Percentiles rank a stretch among this genome's conserved stretches.
phyloP scores from a whole-genome alignment of 2,113 vertebrate genomes.

The Steatornis caripensis region DNA sequence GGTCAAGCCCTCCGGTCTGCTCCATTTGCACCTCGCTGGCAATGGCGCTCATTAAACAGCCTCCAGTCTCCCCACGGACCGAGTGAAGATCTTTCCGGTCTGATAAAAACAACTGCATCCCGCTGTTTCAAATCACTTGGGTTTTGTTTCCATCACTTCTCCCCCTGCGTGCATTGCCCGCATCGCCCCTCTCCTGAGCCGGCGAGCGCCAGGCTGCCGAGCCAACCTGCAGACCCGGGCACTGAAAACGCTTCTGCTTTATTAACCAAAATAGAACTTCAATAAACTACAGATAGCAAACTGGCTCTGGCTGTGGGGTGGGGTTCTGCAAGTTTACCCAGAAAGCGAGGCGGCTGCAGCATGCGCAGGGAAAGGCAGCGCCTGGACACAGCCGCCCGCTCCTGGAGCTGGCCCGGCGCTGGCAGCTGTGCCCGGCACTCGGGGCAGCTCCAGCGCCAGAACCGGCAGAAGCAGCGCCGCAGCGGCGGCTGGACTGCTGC shows the following conservation, averaged over 20 bases:
- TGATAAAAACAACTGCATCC: background rate
- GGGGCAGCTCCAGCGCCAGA: no score
- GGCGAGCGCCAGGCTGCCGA: fast-evolving
- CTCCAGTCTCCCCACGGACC: background rate
- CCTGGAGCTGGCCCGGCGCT: background rate
- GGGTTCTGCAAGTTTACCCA: background rate
- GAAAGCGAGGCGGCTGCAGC: fast-evolving
- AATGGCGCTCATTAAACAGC: background rate
- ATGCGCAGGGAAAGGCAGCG: background rate
- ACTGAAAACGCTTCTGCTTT: background rate
- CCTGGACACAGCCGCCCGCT: background rate
- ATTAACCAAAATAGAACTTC: background rate
- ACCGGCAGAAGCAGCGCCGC: no score
- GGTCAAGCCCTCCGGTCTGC: background rate
- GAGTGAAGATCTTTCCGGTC: background rate
- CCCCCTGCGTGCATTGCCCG: fast-evolving
- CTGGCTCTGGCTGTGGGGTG: background rate
- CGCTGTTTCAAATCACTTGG: background rate
- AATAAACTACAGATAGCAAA: background rate
- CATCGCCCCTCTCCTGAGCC: background rate
- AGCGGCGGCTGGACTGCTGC: background rate
- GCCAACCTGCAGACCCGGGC: background rate
- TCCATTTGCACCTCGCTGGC: background rate
- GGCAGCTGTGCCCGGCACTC: background rate
- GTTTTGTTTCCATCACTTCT: background rate